Base-by-base conservation (phyloP, 2,113 vertebrate species). In the Grammomys dolichurus region DNA sequence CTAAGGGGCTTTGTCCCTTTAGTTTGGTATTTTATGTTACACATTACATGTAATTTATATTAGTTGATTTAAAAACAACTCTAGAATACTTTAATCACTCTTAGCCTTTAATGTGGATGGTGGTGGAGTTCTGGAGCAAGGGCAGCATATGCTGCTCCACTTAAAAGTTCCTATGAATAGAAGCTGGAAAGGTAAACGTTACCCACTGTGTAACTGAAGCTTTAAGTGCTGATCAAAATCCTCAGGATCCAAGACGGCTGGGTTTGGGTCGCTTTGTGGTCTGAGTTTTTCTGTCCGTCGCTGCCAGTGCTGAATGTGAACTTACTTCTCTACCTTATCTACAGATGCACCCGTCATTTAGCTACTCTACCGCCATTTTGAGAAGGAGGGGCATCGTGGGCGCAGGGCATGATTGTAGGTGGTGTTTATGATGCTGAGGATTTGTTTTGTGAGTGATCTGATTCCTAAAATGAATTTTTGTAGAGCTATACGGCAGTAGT, bases 61-160 rank as follows among this genome's bases (percentile, higher is more conserved):
- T 58, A 60, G 81, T 90, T 94, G 87, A 87, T 90, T 90, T 12
- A 87, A 65, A 92, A 89, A 78, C 36, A 77, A 67, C 19, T 92
- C 33, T 70, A 76, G 73, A 17, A 7, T 78, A 14, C 19, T 87
- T 87, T 33, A 46, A 8, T 67, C 77, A 22, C 51, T 60, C 60
- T 89, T 20, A 28, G 24, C 85, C 65, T 84, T 93, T 69, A 17
- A 48, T 92, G 91, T 84, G 7, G 69, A 58, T 22, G n/a, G 40
- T 43, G 72, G n/a, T 69, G 3, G 85, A 5, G 75, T 90, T 36
- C 76, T 91, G 0, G 51, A 0, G 9, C 48, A 5, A 60, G 12
- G 43, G 9, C 5, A 48, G 13, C 5, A 51, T 73, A 36, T 16
- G 31, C 22, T 80, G 31, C n/a, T 72, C 28, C 36, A 19, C 22